Evolutionary conservation across 2,797 vertebrate species (phyloP).

Genomic region (Myoxocephalus aenaeus): DNA sequence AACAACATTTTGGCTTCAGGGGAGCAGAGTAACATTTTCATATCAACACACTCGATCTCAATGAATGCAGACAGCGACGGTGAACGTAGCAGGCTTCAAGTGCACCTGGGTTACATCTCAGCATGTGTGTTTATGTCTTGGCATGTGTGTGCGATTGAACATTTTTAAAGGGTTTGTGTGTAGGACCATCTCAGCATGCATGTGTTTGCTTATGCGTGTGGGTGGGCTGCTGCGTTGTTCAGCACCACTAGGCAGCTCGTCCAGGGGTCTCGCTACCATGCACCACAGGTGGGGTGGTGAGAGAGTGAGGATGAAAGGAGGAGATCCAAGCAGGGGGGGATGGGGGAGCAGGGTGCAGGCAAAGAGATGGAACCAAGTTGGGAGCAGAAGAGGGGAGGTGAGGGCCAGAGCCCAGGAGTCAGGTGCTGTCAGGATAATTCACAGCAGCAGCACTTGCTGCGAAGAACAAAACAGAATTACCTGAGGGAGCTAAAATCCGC

Average conservation of each 20-base stretch:
- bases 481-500: constrained; percentile 80
- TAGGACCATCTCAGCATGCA: background rate
- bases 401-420: constrained; percentile 68
- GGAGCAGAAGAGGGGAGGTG: constrained; percentile 18
- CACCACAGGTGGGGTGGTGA: constrained; percentile 34
- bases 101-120: constrained; percentile 36
- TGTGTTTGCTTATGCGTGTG: constrained; percentile 8
- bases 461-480: constrained; percentile 80
- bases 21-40: constrained; percentile 37
- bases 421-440: constrained; percentile 82
- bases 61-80: constrained; percentile 27
- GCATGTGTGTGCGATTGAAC: constrained; percentile 2
- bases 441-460: constrained; percentile 69
- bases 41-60: constrained; percentile 48
- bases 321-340: constrained; percentile 28
- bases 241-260: constrained; percentile 48
- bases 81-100: constrained; percentile 19
- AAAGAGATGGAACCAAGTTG: constrained; percentile 30
- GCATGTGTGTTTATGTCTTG: background rate
- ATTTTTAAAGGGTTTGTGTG: background rate
- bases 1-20: constrained; percentile 49
- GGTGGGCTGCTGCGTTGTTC: constrained; percentile 34
- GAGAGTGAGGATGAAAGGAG: constrained; percentile 44
- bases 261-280: constrained; percentile 34
- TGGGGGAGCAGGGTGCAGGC: constrained; percentile 18